Evolutionary conservation across 2,113 vertebrate species (phyloP), one percentile per base, ranked within the genome.

Genomic region (Pluvianellus socialis): DNA sequence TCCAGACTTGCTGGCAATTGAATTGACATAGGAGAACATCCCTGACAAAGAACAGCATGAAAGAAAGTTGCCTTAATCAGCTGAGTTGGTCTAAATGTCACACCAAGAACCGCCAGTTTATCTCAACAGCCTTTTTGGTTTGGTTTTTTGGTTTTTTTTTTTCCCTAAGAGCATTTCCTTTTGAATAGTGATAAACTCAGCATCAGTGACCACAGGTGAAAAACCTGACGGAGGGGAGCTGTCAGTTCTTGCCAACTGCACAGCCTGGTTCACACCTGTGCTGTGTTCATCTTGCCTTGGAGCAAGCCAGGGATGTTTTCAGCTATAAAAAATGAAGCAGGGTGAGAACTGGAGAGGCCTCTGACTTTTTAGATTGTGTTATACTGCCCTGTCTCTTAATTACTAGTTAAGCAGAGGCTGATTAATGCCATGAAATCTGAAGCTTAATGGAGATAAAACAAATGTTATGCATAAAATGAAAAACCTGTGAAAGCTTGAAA

Each of bases 381-480:
- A 24, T 45, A 23, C 56, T 79, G 35, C n/a, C 79, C 70, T 79
- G 53, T 66, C 49, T 94, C 81, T 85, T 94, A 94, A 93, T 96
- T 97, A 68, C n/a, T 79, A 67, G 83, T 81, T 94, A 94, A 94
- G 63, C 53, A 5, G 89, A 65, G 72, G 80, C 53, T 95, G 91
- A 95, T 94, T 94, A 94, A 94, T 95, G 58, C 38, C 53, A 35
- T 47, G 53, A 87, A 88, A 95, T 94, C 76, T 75, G 62, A 87
- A 82, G 49, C 42, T 82, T 96, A 95, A 90, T 45, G 75, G 63
- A 85, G 53, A 93, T 77, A 59, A 90, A 88, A 79, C 10, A 85
- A 90, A 92, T 52, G 80, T 80, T 88, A 74, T 30, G 42, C 50
- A 47, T 44, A 68, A 90, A 76, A 85, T 35, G 20, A 79, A 94